Evolutionary conservation across 1,140 invertebrate genomes (phyloP), one percentile per base, ranked within the genome.

Genomic region (Thaumetopoea pityocampa): DNA sequence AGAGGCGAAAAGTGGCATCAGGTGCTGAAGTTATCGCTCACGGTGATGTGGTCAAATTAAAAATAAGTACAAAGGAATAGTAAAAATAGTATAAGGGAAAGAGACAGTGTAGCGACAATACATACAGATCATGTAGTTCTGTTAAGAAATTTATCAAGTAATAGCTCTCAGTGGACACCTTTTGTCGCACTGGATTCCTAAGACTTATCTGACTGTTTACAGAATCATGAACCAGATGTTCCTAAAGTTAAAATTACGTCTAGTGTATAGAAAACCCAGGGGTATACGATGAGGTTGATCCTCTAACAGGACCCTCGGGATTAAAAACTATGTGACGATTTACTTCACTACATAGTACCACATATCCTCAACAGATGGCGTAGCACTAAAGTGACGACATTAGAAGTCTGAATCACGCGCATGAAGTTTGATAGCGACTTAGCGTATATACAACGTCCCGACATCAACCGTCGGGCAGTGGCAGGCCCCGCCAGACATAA

Each of bases 21-120:
- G 52, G 52, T 3, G 46, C 52, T 7, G 42, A 50, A 40, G 38
- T 56, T 4, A 51, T 56, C 8, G 51, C 47, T 16, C 52, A 55
- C 9, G 34, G 29, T 22, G 53, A 56, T 30, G 47, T 56, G n/a
- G 22, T 24, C 7, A 24, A 8, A 9, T 24, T 24, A 3, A 24
- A 24, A 24, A 24, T 5, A 24, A n/a, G 22, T 9, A 24, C 22
- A 24, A 24, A 24, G 10, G 8, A 24, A 8, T 4, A 24, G 10
- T n/a, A 24, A 24, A 9, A 1, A 24, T 24, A 24, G 8, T 5
- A 24, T 9, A 24, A 4, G 22, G 11, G 11, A 24, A 24, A 24
- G 9, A 24, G 2, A 24, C 11, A 24, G 11, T 24, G 11, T 24
- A 5, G 11, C 8, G 23, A 24, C 9, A 4, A 24, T 10, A 24